These are phyloP conservation scores for Rhopalosiphum padi DNA, from an alignment of 1,140 invertebrate genomes.

Conservation along the genomic window DNA sequence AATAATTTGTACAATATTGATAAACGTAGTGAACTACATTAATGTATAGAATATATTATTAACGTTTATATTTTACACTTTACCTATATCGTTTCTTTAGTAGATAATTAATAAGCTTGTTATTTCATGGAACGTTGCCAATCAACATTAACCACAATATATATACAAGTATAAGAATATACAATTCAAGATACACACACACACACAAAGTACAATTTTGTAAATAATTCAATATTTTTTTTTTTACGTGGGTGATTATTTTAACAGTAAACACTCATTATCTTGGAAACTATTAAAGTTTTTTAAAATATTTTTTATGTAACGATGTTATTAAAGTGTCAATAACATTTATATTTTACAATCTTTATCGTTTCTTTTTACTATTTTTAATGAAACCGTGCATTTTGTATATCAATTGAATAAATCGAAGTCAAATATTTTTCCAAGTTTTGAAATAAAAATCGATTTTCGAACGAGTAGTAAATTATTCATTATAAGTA, in stretches of 20 bases:
- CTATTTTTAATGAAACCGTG: neutral
- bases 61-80: too few relatives aligned
- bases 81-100: too few relatives aligned
- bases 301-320: neutral
- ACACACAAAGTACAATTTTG: too few relatives aligned
- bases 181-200: too few relatives aligned
- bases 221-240: neutral
- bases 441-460: neutral
- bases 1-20: too few relatives aligned
- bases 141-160: too few relatives aligned
- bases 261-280: neutral
- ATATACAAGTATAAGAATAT: too few relatives aligned
- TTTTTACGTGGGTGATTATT: neutral
- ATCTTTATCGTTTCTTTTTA: neutral
- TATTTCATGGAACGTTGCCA: too few relatives aligned
- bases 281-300: neutral
- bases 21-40: too few relatives aligned
- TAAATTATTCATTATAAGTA: neutral
- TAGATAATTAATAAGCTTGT: too few relatives aligned
- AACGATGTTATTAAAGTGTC: neutral
- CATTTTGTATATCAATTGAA: neutral
- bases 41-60: too few relatives aligned
- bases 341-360: neutral
- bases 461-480: neutral
- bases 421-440: neutral